Conservation (phyloP, 2,113 vertebrate species). For the Edolisoma coerulescens region DNA sequence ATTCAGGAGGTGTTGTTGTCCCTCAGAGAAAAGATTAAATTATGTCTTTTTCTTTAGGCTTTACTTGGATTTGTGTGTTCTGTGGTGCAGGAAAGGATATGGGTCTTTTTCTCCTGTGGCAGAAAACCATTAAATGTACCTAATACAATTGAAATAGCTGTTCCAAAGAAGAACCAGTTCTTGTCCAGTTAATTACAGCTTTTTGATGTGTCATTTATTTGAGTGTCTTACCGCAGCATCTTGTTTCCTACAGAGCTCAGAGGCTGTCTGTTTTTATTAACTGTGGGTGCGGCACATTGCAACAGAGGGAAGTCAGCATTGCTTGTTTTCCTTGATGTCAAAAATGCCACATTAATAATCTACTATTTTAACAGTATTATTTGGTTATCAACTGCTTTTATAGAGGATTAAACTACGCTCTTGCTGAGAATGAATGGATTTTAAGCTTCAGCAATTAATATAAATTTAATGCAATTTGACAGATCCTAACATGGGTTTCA, state of each 20-base stretch:
- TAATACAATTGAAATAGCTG: background rate
- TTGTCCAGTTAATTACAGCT: background rate
- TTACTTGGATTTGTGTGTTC: background rate
- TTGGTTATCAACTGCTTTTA: slow-evolving; percentile 14
- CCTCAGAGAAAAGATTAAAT: background rate
- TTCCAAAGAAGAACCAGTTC: background rate
- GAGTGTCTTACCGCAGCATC: background rate
- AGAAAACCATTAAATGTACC: background rate
- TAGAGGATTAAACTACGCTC: background rate
- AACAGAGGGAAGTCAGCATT: background rate
- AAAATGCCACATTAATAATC: slow-evolving; percentile 11
- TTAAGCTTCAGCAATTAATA: slow-evolving; percentile 41
- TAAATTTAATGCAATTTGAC: slow-evolving; percentile 33
- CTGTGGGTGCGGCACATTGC: background rate
- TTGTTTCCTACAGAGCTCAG: background rate
- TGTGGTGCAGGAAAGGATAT: background rate
- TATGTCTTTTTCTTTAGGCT: background rate
- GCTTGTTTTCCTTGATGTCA: slow-evolving; percentile 29
- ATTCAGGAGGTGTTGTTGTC: background rate
- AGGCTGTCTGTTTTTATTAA: background rate
- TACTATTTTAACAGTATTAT: slow-evolving; percentile 23
- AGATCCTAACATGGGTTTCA: background rate
- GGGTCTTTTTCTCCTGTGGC: background rate
- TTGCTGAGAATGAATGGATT: slow-evolving; percentile 43
- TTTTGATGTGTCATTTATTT: background rate